Percentiles rank a stretch among this genome's conserved stretches.
phyloP scores from a whole-genome alignment of 2,888 invertebrate species.

The Oligia strigilis region DNA sequence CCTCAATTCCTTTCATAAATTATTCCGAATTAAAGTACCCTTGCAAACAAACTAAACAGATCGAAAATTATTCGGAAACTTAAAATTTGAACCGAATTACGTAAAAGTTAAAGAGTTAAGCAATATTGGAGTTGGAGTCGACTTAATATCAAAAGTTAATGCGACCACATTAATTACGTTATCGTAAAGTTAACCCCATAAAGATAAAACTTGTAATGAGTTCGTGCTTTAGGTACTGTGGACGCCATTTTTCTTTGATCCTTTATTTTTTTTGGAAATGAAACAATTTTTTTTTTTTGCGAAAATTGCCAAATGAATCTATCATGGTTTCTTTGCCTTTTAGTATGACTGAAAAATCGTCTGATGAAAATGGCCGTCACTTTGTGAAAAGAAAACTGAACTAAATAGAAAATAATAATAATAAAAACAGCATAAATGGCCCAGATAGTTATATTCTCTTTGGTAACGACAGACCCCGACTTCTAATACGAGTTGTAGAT shows the following conservation, averaged over 20 bases:
- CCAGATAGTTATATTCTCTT: background rate
- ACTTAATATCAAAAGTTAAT: constrained; percentile 54
- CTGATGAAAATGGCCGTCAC: background rate
- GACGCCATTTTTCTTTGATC: constrained; percentile 27
- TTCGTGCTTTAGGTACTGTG: constrained; percentile 15
- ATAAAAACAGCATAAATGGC: background rate
- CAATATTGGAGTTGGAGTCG: constrained; percentile 35
- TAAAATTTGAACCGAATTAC: constrained; percentile 28
- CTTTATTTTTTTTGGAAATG: background rate
- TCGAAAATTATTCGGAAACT: constrained; percentile 41
- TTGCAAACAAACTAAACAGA: constrained; percentile 22
- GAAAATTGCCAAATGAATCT: background rate
- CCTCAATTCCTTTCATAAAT: background rate
- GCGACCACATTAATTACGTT: constrained; percentile 59
- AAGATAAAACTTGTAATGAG: constrained; percentile 64
- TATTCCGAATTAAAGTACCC: background rate
- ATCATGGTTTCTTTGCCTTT: background rate
- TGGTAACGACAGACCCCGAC: background rate
- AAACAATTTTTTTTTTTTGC: background rate
- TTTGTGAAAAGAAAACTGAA: background rate
- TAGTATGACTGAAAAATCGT: no score
- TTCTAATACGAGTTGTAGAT: background rate
- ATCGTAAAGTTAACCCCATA: constrained; percentile 50
- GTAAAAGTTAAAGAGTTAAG: constrained; percentile 43
- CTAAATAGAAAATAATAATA: background rate